Evolutionary conservation across 2,113 vertebrate genomes (phyloP).

Genomic region (Otocyon megalotis): DNA sequence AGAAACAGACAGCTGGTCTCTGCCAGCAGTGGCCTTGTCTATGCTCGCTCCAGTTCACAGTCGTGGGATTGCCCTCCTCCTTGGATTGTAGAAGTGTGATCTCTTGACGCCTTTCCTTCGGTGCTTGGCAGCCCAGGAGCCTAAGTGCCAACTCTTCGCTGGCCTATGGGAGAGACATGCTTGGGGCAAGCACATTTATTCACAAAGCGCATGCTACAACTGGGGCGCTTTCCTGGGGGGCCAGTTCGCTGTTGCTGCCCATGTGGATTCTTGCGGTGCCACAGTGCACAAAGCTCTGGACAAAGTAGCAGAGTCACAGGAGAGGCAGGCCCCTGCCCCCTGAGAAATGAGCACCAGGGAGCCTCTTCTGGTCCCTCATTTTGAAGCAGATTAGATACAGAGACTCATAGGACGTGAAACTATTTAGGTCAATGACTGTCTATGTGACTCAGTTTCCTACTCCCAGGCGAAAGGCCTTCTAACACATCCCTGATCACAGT

Average conservation of each 20-base stretch:
- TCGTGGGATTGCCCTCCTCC: neutral
- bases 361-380: neutral
- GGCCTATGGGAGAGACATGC: neutral
- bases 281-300: neutral
- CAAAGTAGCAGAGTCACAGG: neutral
- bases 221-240: neutral
- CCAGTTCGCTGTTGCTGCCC: neutral
- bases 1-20: neutral
- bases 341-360: neutral
- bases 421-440: neutral
- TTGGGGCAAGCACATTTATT: neutral
- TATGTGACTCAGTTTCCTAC: neutral
- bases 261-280: neutral
- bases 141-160: neutral
- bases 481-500: neutral
- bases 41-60: neutral
- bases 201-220: neutral
- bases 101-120: neutral
- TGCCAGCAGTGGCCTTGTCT: neutral
- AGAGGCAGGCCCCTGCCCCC: neutral
- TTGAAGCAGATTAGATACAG: neutral
- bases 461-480: neutral
- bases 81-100: neutral
- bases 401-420: neutral
- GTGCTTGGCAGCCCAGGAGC: neutral